Conservation (phyloP, 2,113 vertebrate genomes). For the Rousettus leschenaultii region DNA sequence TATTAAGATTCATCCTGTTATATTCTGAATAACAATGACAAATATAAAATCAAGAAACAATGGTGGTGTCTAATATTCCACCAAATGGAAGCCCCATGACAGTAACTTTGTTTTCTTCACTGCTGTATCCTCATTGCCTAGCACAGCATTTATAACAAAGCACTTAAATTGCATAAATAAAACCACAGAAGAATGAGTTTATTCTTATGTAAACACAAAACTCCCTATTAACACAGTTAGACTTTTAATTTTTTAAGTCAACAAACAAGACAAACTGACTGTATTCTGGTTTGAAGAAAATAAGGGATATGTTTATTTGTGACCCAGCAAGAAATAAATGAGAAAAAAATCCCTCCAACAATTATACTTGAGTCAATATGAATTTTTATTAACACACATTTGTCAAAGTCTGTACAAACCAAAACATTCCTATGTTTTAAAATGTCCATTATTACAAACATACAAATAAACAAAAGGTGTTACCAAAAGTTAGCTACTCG, state of each 20-base stretch:
- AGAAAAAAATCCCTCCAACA: conserved; percentile 54
- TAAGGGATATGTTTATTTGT: background rate
- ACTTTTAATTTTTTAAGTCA: background rate
- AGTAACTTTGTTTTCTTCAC: background rate
- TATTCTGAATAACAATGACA: background rate
- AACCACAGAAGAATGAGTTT: background rate
- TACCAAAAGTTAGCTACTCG: conserved; percentile 82
- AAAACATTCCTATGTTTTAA: conserved; percentile 79
- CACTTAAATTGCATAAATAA: background rate
- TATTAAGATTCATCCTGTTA: background rate
- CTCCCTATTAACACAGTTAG: background rate
- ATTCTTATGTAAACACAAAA: background rate
- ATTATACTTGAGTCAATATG: conserved; percentile 53
- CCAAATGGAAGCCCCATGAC: background rate
- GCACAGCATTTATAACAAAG: background rate
- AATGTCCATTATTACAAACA: conserved; percentile 84
- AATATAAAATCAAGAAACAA: conserved; percentile 12
- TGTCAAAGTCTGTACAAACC: conserved; percentile 84
- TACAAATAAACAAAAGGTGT: conserved; percentile 82
- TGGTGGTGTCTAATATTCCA: background rate
- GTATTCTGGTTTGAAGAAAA: background rate
- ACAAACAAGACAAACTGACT: conserved; percentile 44
- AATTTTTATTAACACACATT: conserved; percentile 82
- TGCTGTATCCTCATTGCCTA: background rate
- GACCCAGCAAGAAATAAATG: conserved; percentile 27